These are phyloP conservation scores for Cotesia vestalis DNA, from an alignment of 1,140 invertebrate genomes.

Conservation along the genomic window DNA sequence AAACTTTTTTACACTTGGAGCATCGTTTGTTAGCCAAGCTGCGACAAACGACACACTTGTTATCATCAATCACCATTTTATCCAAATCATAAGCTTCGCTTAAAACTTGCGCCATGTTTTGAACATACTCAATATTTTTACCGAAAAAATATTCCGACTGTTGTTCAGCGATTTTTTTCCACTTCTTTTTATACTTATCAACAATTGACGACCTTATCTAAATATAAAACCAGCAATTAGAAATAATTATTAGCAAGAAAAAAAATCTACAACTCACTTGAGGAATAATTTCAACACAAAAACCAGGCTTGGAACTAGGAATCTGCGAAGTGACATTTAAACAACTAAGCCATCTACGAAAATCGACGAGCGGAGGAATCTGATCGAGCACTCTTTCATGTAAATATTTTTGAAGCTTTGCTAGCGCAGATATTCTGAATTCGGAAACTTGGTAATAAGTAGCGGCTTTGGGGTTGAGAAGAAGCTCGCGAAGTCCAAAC, in stretches of 20 bases:
- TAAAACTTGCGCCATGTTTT: conserved; percentile 64
- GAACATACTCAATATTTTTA: conserved; percentile 64
- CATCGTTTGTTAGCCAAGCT: conserved; percentile 61
- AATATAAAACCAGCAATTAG: conserved; percentile 35
- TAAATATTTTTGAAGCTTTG: conserved; percentile 70
- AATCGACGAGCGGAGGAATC: conserved; percentile 76
- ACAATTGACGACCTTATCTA: conserved; percentile 65
- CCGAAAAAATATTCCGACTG: conserved; percentile 67
- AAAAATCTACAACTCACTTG: conserved; percentile 50
- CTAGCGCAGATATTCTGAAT: conserved; percentile 70
- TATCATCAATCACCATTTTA: conserved; percentile 56
- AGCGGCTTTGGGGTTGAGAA: conserved; percentile 71
- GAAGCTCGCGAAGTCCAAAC: conserved; percentile 75
- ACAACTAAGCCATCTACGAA: conserved; percentile 75
- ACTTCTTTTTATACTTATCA: conserved; percentile 63
- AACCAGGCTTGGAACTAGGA: conserved; percentile 49
- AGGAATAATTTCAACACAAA: conserved; percentile 71
- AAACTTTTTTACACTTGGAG: conserved; percentile 64
- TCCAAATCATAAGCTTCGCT: conserved; percentile 64
- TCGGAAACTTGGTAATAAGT: conserved; percentile 78
- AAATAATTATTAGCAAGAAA: conserved; percentile 13
- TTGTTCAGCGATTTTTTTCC: conserved; percentile 69
- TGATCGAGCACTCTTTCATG: conserved; percentile 77
- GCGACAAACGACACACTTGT: conserved; percentile 61
- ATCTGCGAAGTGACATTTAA: conserved; percentile 56